Base-by-base conservation (phyloP, 2,113 vertebrate species). In the Myxocyprinus asiaticus region DNA sequence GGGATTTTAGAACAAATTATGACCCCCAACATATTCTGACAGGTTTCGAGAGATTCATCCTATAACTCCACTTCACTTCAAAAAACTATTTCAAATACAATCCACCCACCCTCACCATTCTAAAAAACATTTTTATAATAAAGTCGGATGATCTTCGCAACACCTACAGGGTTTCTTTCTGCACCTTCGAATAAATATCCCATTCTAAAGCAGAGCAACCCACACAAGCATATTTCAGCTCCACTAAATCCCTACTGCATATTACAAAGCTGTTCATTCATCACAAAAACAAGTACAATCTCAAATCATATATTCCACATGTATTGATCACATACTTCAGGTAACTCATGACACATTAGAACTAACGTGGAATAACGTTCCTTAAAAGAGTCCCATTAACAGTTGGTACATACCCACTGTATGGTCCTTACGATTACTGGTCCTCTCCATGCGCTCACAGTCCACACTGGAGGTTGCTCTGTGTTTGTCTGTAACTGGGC, bases 401-500 rank as follows among this genome's bases (percentile, higher is more conserved):
- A 42, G 4, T 5, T 43, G 15, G 47, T 79, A 86, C 90, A 43
- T 88, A 95, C 94, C 59, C 88, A 85, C 86, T 79, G 79, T 70
- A 68, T 81, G 89, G 51, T 87, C 87, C 69, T 87, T 87, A 43
- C 86, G 86, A 85, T 83, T 82, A 83, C 85, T 76, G 69, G 87
- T 89, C 81, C 89, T 50, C 61, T 91, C 90, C 81, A 91, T 69
- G 51, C 33, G 86, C 80, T 90, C 86, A 43, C 79, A 80, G 77
- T 87, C 85, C 80, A 81, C 80, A 0, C 67, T 69, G 62, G 86
- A 86, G 42, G 76, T 84, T 76, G 85, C 83, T 63, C 88, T 89
- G 70, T 88, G 91, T 47, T 86, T 90, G 74, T 84, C 87, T 64
- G 88, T 79, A 85, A 90, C 87, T 0, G 88, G 88, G 64, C 89